These are phyloP conservation scores for Reticulitermes speratus DNA, from an alignment of 1,140 invertebrate genomes.

Conservation along the genomic window DNA sequence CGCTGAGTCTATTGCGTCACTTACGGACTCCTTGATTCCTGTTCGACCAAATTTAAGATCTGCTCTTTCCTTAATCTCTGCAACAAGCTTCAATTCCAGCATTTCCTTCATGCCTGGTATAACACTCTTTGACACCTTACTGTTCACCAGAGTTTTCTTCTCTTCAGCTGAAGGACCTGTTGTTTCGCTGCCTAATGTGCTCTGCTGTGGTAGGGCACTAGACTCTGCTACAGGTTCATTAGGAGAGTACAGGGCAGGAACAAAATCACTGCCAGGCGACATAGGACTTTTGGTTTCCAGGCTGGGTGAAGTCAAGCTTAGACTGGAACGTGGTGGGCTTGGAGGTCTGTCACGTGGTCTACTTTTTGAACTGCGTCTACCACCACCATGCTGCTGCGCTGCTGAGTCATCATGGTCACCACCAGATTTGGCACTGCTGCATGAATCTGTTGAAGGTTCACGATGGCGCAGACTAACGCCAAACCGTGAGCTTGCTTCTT, in stretches of 20 bases:
- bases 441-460: conserved; percentile 62
- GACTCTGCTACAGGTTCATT: not conserved
- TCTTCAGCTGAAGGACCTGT: not conserved
- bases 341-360: conserved; percentile 37
- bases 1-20: conserved; percentile 26
- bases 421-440: conserved; percentile 50
- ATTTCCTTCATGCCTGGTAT: conserved; percentile 68
- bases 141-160: conserved; percentile 40
- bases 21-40: conserved; percentile 34
- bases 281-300: not conserved
- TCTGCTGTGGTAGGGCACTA: not conserved
- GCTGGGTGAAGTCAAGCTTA: not conserved
- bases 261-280: conserved; percentile 22
- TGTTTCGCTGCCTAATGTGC: not conserved
- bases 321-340: conserved; percentile 20
- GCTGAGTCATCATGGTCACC: not conserved
- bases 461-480: conserved; percentile 68
- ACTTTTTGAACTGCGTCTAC: conserved; percentile 42
- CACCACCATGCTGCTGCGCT: conserved; percentile 31
- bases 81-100: conserved; percentile 73
- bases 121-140: conserved; percentile 40
- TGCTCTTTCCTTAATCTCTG: conserved; percentile 76
- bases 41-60: conserved; percentile 55
- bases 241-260: not conserved
- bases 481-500: conserved; percentile 68